Percentiles rank a stretch among this genome's conserved stretches.
phyloP scores from a whole-genome alignment of 1,140 invertebrate species.

The Eupeodes corollae region DNA sequence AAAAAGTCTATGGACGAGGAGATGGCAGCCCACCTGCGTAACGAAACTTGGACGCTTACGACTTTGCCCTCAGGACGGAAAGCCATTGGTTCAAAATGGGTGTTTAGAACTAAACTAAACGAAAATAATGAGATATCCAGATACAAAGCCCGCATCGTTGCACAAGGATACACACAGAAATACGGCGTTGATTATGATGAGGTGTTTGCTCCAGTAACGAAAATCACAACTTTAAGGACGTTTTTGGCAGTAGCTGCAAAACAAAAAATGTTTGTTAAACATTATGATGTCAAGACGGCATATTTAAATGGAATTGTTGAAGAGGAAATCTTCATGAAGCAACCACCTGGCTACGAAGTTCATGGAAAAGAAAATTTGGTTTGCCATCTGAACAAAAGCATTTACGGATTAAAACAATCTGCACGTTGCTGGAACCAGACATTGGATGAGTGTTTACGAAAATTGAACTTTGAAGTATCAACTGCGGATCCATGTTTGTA shows the following conservation, averaged over 20 bases:
- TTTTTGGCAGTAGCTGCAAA: slow-evolving; percentile 11
- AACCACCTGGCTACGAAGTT: slow-evolving; percentile 9
- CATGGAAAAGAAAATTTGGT: slow-evolving; percentile 10
- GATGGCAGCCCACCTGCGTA: not conserved
- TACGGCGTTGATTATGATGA: not conserved
- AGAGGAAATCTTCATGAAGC: slow-evolving; percentile 31
- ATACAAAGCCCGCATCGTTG: slow-evolving; percentile 21
- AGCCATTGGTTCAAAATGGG: slow-evolving; percentile 15
- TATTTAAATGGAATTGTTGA: slow-evolving; percentile 35
- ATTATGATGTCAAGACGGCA: slow-evolving; percentile 32
- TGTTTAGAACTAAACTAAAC: slow-evolving; percentile 10
- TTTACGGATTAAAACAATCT: too few relatives aligned
- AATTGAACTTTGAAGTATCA: too few relatives aligned
- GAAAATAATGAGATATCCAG: not conserved
- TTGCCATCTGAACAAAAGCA: too few relatives aligned
- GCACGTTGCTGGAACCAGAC: too few relatives aligned
- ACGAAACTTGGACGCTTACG: slow-evolving; percentile 9
- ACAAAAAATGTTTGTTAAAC: slow-evolving; percentile 6
- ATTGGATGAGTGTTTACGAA: too few relatives aligned
- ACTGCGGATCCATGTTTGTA: too few relatives aligned
- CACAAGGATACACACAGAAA: slow-evolving; percentile 21
- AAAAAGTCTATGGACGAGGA: too few relatives aligned
- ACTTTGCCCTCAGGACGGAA: slow-evolving; percentile 8
- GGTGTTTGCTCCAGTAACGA: slow-evolving; percentile 6
- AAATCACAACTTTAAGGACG: slow-evolving; percentile 14